Conservation (phyloP, 2,113 vertebrate genomes). For the Oceanodroma tethys region DNA sequence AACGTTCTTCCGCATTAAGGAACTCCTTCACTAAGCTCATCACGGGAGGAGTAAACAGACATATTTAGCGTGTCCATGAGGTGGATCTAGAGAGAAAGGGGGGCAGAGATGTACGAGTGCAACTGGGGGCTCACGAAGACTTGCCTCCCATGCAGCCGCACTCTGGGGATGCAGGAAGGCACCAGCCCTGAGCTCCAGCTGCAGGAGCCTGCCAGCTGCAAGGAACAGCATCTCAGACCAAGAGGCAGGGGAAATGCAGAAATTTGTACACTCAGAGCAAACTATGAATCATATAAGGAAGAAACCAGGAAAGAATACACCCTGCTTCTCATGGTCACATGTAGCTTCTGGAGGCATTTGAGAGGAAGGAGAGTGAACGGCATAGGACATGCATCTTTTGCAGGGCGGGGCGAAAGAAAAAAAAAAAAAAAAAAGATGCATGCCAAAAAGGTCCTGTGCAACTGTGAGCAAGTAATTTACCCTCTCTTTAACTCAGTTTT, state of each 20-base stretch:
- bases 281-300: not conserved
- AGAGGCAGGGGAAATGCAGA: not conserved
- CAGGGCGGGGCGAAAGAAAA: not conserved
- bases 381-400: accelerated
- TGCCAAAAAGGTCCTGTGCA: not conserved
- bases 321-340: not conserved
- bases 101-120: not conserved
- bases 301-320: not conserved
- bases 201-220: not conserved
- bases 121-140: not conserved
- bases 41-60: accelerated
- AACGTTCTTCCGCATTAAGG: not conserved
- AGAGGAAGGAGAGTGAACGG: not conserved
- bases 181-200: not conserved
- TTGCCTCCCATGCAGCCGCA: not conserved
- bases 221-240: not conserved
- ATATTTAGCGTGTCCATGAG: not conserved
- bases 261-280: not conserved
- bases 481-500: not conserved
- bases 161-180: not conserved
- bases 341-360: not conserved
- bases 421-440: not conserved
- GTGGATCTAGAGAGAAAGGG: not conserved
- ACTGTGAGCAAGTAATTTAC: not conserved
- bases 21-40: not conserved